Evolutionary conservation across 2,113 vertebrate species (phyloP), one percentile per base, ranked within the genome.

Genomic region (Fregetta grallaria): DNA sequence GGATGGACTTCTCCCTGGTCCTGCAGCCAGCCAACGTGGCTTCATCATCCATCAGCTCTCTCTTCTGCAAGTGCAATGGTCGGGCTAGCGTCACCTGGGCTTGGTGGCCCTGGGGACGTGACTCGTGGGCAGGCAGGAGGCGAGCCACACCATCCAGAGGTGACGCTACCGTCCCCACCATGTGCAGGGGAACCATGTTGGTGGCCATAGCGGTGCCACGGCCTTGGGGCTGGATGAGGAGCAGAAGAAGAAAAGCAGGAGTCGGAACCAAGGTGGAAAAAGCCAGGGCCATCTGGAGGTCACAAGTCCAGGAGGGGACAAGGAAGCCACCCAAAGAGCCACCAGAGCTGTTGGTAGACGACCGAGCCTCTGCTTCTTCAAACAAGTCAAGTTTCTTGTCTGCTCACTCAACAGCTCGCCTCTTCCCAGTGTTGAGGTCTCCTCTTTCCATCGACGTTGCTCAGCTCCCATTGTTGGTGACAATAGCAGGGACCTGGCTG

Each of bases 151-250:
- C 36, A 20, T 5, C 13, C 49, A 42, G 22, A 72, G 59, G 25
- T 65, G 78, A 59, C 3, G 1, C 6, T 0, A 5, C 18, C 23
- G 12, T 73, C 63, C 63, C n/a, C 38, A 45, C 10, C n/a, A 5
- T 0, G 0, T 0, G 3, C 3, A 2, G 26, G 47, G 36, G 13
- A 61, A 26, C 9, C 0, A 0, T 0, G 3, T 2, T 42, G 65
- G 83, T 88, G 90, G 53, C 55, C 15, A 15, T 47, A n/a, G 27
- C 2, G 7, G n/a, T 36, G 34, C 25, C 23, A 42, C 0, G 1
- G 63, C 44, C 53, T 49, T 0, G 5, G 55, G n/a, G 36, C 8
- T 68, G 68, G 55, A 13, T 6, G 34, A 82, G 52, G 82, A 63
- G 36, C 58, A 42, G 30, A 22, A 65, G 70, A 72, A 59, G 53